Percentiles rank a stretch among this genome's conserved stretches.
These are phyloP conservation scores for Furnarius figulus DNA, from an alignment of 2,113 vertebrate genomes.

Conservation along the genomic window DNA sequence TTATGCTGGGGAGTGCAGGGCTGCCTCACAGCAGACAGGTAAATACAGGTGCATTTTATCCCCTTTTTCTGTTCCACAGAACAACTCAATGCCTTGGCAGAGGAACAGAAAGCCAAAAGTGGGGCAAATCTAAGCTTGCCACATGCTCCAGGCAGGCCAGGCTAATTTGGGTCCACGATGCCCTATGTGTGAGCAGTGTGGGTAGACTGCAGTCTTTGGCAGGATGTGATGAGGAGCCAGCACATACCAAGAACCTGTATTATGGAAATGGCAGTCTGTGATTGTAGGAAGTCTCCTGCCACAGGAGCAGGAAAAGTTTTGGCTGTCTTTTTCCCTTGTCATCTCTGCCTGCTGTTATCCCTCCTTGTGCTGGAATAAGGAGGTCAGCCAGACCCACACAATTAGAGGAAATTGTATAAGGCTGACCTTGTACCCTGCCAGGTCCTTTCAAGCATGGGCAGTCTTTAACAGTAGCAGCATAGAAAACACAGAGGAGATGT, in stretches of 20 bases:
- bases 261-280: neutral
- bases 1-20: fast-evolving
- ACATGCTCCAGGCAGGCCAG: neutral
- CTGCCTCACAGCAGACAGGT: neutral
- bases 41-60: neutral
- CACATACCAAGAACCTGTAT: neutral
- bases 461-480: conserved; percentile 53
- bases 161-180: neutral
- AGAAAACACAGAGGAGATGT: conserved; percentile 57
- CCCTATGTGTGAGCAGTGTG: fast-evolving
- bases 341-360: neutral
- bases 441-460: conserved; percentile 52
- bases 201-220: neutral
- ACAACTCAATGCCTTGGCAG: neutral
- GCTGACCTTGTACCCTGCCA: conserved; percentile 51
- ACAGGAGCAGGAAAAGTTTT: conserved; percentile 37
- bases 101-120: neutral
- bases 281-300: neutral
- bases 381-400: conserved; percentile 65
- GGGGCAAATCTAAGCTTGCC: neutral
- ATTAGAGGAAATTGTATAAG: conserved; percentile 66
- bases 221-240: neutral
- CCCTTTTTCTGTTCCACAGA: neutral
- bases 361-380: conserved; percentile 33
- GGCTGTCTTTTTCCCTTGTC: conserved; percentile 8